Evolutionary conservation across 2,113 vertebrate species (phyloP), one percentile per base, ranked within the genome.

Genomic region (Seriola quinqueradiata): DNA sequence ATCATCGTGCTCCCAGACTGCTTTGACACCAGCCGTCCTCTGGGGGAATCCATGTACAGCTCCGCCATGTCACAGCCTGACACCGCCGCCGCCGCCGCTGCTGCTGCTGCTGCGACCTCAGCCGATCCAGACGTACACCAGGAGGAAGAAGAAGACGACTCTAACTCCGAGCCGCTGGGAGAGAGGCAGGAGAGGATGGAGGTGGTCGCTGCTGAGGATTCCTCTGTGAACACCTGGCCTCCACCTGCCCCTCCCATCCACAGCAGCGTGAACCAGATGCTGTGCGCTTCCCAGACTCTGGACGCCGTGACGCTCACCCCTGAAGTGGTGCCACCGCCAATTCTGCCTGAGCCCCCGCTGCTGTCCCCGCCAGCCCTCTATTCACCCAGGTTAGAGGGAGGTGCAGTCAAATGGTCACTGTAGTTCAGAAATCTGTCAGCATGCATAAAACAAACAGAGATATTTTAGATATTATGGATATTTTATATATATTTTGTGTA

Each of bases 1-100:
- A 97, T 98, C 90, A 96, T 99, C 5, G 95, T 99, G 85, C 95
- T 99, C 65, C 98, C 98, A 0, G 98, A 99, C 92, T 99, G 98
- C 93, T 99, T 99, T 58, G 98, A 99, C 90, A 99, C 96, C 72
- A 98, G 96, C 77, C 96, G 97, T 38, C 98, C 98, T 2, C 92
- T 99, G 58, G 96, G 96, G 16, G 97, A 98, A 83, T 99, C 97
- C 76, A 96, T 98, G 96, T 99, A 98, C 61, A 97, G 96, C 90
- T 98, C 98, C 0, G 96, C 97, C 11, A 95, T 97, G 90, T 98
- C 97, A 1, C 96, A 97, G 91, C 92, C 96, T 4, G 96, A 94
- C 54, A 44, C 91, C 1, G 92, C 11, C 0, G 80, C 91, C 3
- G 92, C n/a, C 4, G 23, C 14, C 4, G 36, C 44, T 84, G 7